These are phyloP conservation scores for Eleutherodactylus coqui DNA, from an alignment of 2,797 vertebrate species.

Conservation along the genomic window DNA sequence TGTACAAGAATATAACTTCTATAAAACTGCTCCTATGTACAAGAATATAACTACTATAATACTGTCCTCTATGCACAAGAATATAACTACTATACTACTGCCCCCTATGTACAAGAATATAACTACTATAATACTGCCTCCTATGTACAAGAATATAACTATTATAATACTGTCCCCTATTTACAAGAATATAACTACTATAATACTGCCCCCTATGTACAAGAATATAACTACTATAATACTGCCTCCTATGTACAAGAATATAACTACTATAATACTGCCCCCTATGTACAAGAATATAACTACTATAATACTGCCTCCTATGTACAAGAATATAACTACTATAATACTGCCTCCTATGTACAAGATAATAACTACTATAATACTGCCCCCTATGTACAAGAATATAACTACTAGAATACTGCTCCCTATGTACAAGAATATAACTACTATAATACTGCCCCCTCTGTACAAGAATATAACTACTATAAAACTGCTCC, in stretches of 20 bases:
- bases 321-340: constrained; percentile 2
- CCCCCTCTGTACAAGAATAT: neutral
- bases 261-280: too few species aligned
- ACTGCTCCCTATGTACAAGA: neutral
- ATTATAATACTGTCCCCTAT: constrained; percentile 1
- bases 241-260: too few species aligned
- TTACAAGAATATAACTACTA: neutral
- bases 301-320: neutral
- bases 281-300: neutral
- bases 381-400: constrained; percentile 9
- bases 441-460: constrained; percentile 14
- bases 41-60: neutral
- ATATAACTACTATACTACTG: constrained; percentile 9
- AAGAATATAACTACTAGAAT: constrained; percentile 17
- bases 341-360: neutral
- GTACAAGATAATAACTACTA: constrained; percentile 10
- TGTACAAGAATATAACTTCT: constrained; percentile 1
- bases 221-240: neutral
- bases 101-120: constrained; percentile 1
- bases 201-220: neutral
- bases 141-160: neutral
- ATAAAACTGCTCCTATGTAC: neutral
- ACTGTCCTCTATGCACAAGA: neutral
- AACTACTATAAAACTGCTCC: neutral
- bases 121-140: constrained; percentile 13